Evolutionary conservation across 2,888 invertebrate species (phyloP).

Genomic region (Noctua comes): DNA sequence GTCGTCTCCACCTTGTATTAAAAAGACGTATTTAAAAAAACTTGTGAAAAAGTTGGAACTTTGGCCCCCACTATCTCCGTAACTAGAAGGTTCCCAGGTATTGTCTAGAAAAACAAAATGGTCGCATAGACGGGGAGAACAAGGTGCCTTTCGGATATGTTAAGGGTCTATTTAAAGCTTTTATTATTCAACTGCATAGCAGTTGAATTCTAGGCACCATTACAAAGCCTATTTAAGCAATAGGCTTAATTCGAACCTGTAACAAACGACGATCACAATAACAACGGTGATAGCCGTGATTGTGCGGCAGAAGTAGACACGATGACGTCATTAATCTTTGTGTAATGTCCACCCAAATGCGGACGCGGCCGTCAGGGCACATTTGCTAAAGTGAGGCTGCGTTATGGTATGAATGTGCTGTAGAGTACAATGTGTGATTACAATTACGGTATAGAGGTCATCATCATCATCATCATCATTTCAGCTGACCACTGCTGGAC

Average conservation of each 20-base stretch:
- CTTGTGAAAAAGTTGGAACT: no score
- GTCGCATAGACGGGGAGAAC: no score
- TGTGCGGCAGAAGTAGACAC: constrained; percentile 78
- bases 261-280: constrained; percentile 57
- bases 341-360: constrained; percentile 82
- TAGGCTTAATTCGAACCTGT: constrained; percentile 57
- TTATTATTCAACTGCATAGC: background rate
- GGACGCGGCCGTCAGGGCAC: constrained; percentile 79
- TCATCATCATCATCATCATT: no score
- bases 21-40: no score
- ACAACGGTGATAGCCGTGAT: constrained; percentile 72
- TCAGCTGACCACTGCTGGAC: no score
- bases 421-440: constrained; percentile 18
- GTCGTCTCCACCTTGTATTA: no score
- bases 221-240: constrained; percentile 26
- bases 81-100: no score
- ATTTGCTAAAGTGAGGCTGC: constrained; percentile 73
- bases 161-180: no score
- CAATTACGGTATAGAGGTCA: background rate
- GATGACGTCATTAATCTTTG: constrained; percentile 87
- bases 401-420: constrained; percentile 65
- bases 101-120: no score
- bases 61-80: no score
- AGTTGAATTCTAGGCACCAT: background rate
- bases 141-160: no score